These are phyloP conservation scores for Dichetophora obliterata DNA, from an alignment of 2,888 invertebrate genomes.

Conservation along the genomic window DNA sequence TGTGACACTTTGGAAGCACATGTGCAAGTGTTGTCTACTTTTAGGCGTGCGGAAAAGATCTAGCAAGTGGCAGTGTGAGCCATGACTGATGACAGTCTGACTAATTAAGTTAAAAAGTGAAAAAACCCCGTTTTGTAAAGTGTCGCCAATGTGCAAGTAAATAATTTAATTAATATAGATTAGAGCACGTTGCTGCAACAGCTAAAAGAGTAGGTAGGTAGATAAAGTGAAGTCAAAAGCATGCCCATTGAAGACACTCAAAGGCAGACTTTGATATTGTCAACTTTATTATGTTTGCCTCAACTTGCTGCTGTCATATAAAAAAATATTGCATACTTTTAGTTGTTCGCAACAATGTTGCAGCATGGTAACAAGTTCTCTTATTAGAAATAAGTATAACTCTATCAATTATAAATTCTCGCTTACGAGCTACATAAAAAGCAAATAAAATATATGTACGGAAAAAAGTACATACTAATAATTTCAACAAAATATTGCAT, in stretches of 20 bases:
- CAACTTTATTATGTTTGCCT: neutral
- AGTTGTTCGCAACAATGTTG: conserved; percentile 1
- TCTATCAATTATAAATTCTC: conserved; percentile 33
- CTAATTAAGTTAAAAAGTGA: conserved; percentile 35
- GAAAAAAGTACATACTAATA: neutral
- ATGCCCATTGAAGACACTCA: neutral
- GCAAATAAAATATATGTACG: neutral
- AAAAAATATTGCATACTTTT: conserved; percentile 18
- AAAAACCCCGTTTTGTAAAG: neutral
- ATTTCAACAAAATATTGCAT: conserved; percentile 5
- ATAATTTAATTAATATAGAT: conserved; percentile 36
- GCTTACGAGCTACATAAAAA: neutral
- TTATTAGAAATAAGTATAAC: conserved; percentile 23
- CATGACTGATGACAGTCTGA: conserved; percentile 28
- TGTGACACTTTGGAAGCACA: conserved; percentile 39
- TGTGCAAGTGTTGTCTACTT: conserved; percentile 8
- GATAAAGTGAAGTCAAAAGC: neutral
- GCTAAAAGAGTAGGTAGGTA: neutral
- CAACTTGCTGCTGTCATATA: neutral
- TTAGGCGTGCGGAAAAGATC: neutral
- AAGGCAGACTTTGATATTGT: neutral
- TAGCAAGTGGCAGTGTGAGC: conserved; percentile 3
- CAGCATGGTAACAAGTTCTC: conserved; percentile 8
- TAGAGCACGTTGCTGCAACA: neutral
- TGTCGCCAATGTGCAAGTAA: conserved; percentile 20